Percentiles rank a stretch among this genome's conserved stretches.
Conservation (phyloP, 2,888 invertebrate species). For the Netelia virgata region DNA sequence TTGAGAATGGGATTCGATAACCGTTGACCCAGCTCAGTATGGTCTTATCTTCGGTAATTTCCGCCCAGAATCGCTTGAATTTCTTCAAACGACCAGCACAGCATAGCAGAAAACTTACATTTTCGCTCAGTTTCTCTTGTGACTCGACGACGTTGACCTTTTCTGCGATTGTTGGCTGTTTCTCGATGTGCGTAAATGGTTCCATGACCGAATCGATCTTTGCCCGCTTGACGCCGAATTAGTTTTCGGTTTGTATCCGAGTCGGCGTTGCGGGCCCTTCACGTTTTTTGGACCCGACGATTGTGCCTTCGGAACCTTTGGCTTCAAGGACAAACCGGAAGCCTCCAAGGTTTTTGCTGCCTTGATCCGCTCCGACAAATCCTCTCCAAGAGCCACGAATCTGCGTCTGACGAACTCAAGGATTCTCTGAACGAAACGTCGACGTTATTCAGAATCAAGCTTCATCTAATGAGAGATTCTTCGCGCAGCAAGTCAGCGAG, state of each 20-base stretch:
- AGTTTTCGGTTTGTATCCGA: neutral
- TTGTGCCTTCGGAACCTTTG: slow-evolving; percentile 8
- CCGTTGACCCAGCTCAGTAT: slow-evolving; percentile 15
- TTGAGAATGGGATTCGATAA: slow-evolving; percentile 23
- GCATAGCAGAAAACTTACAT: slow-evolving; percentile 10
- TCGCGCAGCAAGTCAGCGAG: slow-evolving; percentile 32
- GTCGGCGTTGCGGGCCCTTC: slow-evolving; percentile 28
- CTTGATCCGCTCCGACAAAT: neutral
- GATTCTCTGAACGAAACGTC: slow-evolving; percentile 38
- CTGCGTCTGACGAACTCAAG: neutral
- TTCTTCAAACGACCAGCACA: neutral
- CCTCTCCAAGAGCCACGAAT: slow-evolving; percentile 1
- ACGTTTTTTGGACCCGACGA: slow-evolving; percentile 20
- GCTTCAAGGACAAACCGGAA: neutral
- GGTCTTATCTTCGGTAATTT: slow-evolving; percentile 7
- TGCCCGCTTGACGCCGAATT: slow-evolving; percentile 6
- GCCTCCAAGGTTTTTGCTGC: neutral
- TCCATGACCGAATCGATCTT: slow-evolving; percentile 10
- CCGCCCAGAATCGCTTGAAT: slow-evolving; percentile 1
- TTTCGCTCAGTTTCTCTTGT: slow-evolving; percentile 12
- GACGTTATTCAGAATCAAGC: slow-evolving; percentile 46
- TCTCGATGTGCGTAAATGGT: neutral
- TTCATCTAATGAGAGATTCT: slow-evolving; percentile 39
- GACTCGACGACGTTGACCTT: slow-evolving; percentile 11
- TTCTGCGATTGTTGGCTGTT: neutral